Conservation (phyloP, 2,113 vertebrate genomes). For the Gadus macrocephalus region DNA sequence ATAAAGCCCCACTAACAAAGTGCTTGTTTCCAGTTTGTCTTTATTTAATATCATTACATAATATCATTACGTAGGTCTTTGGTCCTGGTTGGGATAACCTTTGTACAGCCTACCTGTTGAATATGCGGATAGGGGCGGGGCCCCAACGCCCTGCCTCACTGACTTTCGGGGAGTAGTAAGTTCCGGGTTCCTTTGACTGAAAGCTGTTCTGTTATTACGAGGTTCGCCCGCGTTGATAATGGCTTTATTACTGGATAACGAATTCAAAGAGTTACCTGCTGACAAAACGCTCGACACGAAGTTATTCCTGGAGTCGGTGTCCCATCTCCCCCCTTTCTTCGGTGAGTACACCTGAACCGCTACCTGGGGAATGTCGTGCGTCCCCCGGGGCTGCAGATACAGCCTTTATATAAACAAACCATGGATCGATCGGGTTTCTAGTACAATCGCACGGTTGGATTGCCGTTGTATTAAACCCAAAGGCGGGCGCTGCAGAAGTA, state of each 20-base stretch:
- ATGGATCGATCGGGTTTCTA: not conserved
- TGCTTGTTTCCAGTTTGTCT: not conserved
- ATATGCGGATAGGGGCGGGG: not conserved
- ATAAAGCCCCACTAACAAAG: conserved; percentile 53
- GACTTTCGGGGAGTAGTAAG: conserved; percentile 10
- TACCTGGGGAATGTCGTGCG: not conserved
- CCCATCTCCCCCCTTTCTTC: conserved; percentile 84
- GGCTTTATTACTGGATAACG: conserved; percentile 83
- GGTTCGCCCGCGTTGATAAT: conserved; percentile 50
- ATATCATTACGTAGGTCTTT: no score
- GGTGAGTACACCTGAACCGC: conserved; percentile 72
- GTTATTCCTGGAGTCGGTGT: conserved; percentile 81
- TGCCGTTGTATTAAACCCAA: no score
- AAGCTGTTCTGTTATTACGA: conserved; percentile 12
- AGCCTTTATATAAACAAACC: not conserved
- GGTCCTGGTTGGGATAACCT: no score
- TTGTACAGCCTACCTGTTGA: conserved; percentile 43
- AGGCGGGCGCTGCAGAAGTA: no score
- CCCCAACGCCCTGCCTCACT: no score
- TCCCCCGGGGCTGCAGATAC: not conserved
- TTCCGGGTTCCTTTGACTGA: conserved; percentile 59
- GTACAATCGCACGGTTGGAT: no score
- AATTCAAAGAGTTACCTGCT: conserved; percentile 79
- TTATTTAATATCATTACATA: no score
- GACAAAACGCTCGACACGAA: conserved; percentile 80